phyloP scores from a whole-genome alignment of 1,140 invertebrate genomes.

The Drosophila simulans region DNA sequence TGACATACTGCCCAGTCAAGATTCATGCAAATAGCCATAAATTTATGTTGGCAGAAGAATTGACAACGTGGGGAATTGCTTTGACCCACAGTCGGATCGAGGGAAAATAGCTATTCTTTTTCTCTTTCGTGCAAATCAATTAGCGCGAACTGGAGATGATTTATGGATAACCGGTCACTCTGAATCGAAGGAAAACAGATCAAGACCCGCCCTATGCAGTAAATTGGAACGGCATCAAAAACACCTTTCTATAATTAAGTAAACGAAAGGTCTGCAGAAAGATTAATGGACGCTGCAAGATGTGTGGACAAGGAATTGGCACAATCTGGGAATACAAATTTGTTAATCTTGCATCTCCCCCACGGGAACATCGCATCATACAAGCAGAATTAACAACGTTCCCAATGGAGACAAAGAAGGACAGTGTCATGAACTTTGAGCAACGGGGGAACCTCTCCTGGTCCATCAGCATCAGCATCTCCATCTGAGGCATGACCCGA shows the following conservation, averaged over 20 bases:
- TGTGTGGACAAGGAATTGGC: conserved; percentile 55
- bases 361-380: conserved; percentile 58
- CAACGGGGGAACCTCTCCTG: conserved; percentile 16
- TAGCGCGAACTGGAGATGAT: conserved; percentile 52
- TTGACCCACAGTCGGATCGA: conserved; percentile 58
- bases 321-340: conserved; percentile 68
- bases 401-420: conserved; percentile 26
- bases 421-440: conserved; percentile 70
- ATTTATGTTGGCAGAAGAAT: conserved; percentile 32
- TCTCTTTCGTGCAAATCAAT: conserved; percentile 52
- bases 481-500: conserved; percentile 47
- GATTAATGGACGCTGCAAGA: conserved; percentile 56
- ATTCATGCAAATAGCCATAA: conserved; percentile 66
- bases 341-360: conserved; percentile 68
- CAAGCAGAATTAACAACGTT: conserved; percentile 64
- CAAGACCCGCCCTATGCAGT: conserved; percentile 13
- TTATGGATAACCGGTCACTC: conserved; percentile 55
- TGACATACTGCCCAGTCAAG: conserved; percentile 43
- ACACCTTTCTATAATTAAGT: conserved; percentile 57
- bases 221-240: conserved; percentile 30
- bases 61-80: conserved; percentile 56
- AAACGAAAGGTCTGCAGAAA: conserved; percentile 51
- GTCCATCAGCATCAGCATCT: conserved; percentile 29
- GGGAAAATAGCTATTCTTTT: conserved; percentile 70
- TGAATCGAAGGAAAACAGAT: conserved; percentile 25